Percentiles rank a stretch among this genome's conserved stretches.
Evolutionary conservation across 1,140 invertebrate genomes (phyloP).

Genomic region (Linepithema humile): DNA sequence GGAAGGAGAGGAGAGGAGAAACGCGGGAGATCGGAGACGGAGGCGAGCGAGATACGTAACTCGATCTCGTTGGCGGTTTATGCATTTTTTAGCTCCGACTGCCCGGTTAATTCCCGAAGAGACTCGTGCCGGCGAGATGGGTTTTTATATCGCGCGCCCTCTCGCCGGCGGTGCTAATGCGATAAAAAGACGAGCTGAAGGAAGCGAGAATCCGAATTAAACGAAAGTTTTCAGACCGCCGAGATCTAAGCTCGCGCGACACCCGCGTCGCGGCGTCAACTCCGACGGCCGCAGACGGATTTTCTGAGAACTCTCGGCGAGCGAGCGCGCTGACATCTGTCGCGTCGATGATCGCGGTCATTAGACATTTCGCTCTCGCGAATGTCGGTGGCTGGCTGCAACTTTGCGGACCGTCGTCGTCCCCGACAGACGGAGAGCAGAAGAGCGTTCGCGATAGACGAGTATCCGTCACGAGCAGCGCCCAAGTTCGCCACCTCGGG

Average conservation of each 20-base stretch:
- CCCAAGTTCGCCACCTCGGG: constrained; percentile 17
- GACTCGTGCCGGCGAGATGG: constrained; percentile 24
- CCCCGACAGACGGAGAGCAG: constrained; percentile 15
- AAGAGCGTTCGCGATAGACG: neutral
- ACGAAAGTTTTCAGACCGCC: neutral
- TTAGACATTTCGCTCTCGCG: constrained; percentile 21
- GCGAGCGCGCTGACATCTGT: constrained; percentile 34
- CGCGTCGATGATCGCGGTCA: constrained; percentile 28
- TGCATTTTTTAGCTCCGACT: constrained; percentile 42
- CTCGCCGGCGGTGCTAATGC: constrained; percentile 28
- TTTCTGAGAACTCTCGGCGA: neutral
- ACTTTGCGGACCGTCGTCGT: constrained; percentile 7
- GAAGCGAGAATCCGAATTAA: neutral
- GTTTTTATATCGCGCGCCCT: constrained; percentile 5
- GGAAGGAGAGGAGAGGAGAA: neutral
- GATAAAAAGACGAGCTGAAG: constrained; percentile 8
- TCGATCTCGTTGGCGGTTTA: constrained; percentile 36
- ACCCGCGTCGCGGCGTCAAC: neutral
- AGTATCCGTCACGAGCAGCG: constrained; percentile 40
- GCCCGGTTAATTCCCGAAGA: constrained; percentile 43
- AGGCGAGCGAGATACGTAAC: neutral
- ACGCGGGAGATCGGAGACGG: neutral
- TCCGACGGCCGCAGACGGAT: neutral
- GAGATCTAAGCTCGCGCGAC: neutral
- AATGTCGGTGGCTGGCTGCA: constrained; percentile 8